Conservation (phyloP, 1,140 invertebrate genomes). For the Chironomus striatipennis region DNA sequence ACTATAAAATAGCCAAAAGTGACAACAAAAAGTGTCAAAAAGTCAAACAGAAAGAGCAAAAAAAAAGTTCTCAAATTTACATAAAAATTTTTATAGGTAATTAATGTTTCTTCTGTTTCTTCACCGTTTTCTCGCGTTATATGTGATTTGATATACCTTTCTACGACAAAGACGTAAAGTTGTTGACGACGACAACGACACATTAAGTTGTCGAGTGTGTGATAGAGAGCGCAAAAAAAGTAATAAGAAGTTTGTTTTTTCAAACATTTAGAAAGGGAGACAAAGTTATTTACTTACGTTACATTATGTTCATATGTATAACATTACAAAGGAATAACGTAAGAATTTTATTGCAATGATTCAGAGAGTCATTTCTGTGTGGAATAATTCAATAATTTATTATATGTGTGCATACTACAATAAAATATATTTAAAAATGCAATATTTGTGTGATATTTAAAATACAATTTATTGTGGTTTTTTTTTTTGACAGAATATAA, state of each 20-base stretch:
- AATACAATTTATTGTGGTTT: too few relatives aligned
- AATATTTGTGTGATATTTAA: not conserved
- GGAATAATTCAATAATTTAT: not conserved
- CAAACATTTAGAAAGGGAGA: conserved; percentile 3
- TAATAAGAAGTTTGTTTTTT: not conserved
- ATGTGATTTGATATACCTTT: conserved; percentile 7
- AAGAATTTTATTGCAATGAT: conserved; percentile 8
- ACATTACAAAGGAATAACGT: not conserved
- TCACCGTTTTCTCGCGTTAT: conserved; percentile 9
- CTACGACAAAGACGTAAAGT: conserved; percentile 2
- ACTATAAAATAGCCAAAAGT: not conserved
- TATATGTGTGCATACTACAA: not conserved
- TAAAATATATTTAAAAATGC: not conserved
- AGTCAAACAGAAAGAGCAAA: not conserved
- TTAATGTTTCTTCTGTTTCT: conserved; percentile 15
- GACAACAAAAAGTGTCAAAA: conserved; percentile 4
- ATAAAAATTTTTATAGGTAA: conserved; percentile 23
- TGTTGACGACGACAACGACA: not conserved
- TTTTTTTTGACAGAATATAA: too few relatives aligned
- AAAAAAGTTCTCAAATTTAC: conserved; percentile 1
- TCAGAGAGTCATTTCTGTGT: not conserved
- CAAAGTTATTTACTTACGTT: not conserved
- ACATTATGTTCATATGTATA: not conserved
- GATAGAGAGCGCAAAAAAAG: not conserved
- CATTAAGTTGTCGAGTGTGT: conserved; percentile 7